These are phyloP conservation scores for Electrophaes corylata DNA, from an alignment of 2,888 invertebrate genomes.

Conservation along the genomic window DNA sequence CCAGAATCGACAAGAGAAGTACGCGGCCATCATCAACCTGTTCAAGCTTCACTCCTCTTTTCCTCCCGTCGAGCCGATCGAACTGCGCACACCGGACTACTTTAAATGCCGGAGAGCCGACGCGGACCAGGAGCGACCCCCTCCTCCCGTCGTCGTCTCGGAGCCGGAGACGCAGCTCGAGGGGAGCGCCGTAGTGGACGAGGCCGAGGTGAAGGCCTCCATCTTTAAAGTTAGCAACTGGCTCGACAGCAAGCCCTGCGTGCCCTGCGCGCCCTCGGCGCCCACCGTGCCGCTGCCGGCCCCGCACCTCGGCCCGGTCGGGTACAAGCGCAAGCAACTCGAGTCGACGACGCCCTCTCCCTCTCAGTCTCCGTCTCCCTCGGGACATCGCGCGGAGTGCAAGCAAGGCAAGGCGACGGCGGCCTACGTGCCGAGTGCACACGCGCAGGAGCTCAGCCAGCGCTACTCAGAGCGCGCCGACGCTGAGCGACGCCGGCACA, in stretches of 20 bases:
- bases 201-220: neutral
- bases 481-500: neutral
- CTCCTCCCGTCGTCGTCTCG: neutral
- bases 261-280: neutral
- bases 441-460: constrained; percentile 4
- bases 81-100: constrained; percentile 19
- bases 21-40: constrained; percentile 63
- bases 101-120: constrained; percentile 24
- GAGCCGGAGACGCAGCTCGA: neutral
- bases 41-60: constrained; percentile 51
- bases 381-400: neutral
- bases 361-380: too few relatives aligned
- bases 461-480: constrained; percentile 10
- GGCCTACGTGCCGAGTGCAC: constrained; percentile 3
- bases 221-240: constrained; percentile 9
- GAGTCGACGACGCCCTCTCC: neutral
- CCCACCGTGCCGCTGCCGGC: neutral
- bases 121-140: too few relatives aligned
- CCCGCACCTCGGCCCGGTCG: neutral
- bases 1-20: constrained; percentile 46
- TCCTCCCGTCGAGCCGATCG: constrained; percentile 46
- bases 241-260: neutral
- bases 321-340: neutral
- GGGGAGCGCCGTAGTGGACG: neutral
- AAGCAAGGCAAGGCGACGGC: neutral